These are phyloP conservation scores for Xanthia icteritia DNA, from an alignment of 2,888 invertebrate species.

Conservation along the genomic window DNA sequence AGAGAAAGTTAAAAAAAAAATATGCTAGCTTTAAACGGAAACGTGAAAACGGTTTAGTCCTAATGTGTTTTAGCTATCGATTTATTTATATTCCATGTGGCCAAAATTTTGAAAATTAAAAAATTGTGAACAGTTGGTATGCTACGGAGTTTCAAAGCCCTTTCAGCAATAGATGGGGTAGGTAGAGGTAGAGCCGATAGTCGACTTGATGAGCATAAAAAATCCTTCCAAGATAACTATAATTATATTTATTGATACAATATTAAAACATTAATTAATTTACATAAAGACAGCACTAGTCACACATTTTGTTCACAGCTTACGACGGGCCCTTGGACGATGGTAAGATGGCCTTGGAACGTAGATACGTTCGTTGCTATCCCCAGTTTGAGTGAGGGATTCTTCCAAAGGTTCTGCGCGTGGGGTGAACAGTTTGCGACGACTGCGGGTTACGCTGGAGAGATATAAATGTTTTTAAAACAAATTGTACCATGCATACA, in stretches of 20 bases:
- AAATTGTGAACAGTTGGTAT: too few relatives aligned
- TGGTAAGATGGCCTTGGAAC: conserved; percentile 86
- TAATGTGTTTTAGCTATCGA: too few relatives aligned
- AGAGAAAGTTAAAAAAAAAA: too few relatives aligned
- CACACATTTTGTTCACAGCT: conserved; percentile 71
- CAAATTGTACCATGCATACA: background rate
- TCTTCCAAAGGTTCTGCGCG: conserved; percentile 86
- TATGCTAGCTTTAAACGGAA: too few relatives aligned
- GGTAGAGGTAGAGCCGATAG: background rate
- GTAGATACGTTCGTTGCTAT: conserved; percentile 78
- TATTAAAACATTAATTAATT: conserved; percentile 42
- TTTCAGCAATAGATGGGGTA: background rate
- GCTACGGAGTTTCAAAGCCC: too few relatives aligned
- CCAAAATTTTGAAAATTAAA: too few relatives aligned
- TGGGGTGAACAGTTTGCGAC: conserved; percentile 87
- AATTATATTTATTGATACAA: conserved; percentile 62
- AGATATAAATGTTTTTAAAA: conserved; percentile 8
- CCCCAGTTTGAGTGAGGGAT: conserved; percentile 71
- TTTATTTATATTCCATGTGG: too few relatives aligned
- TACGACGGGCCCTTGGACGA: conserved; percentile 80
- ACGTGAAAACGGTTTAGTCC: too few relatives aligned
- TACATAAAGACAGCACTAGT: conserved; percentile 14
- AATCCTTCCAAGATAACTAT: conserved; percentile 26
- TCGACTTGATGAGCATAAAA: background rate
- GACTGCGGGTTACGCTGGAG: conserved; percentile 81